These are phyloP conservation scores for Dichetophora obliterata DNA, from an alignment of 2,888 invertebrate genomes.

Conservation along the genomic window DNA sequence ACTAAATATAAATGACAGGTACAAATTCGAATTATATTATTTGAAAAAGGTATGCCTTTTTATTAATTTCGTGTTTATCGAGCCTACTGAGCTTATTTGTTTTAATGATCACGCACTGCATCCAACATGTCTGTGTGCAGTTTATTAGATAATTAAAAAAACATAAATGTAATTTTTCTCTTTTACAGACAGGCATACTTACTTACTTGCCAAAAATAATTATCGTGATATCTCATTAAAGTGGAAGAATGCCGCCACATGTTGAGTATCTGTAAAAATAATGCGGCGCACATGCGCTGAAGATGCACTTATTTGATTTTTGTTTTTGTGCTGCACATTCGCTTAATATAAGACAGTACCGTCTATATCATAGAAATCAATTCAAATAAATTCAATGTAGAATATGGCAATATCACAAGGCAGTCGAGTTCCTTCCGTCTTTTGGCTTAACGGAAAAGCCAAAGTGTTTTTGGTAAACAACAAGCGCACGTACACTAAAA, in stretches of 20 bases:
- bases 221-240: neutral
- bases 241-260: no score
- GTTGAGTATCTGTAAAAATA: no score
- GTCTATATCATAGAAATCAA: no score
- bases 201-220: neutral
- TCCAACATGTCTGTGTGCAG: no score
- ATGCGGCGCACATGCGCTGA: neutral
- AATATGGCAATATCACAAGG: neutral
- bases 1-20: no score
- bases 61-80: neutral
- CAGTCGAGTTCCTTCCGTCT: neutral
- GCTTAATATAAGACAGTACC: neutral
- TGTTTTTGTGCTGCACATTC: neutral
- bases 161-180: no score
- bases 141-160: no score
- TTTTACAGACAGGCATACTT: neutral
- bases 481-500: no score
- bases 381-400: no score
- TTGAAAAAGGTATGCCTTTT: no score
- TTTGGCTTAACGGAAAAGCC: no score
- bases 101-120: neutral
- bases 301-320: neutral
- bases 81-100: neutral
- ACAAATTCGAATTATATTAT: neutral
- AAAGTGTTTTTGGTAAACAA: no score